Percentiles rank a stretch among this genome's conserved stretches.
Conservation (phyloP, 2,797 vertebrate species). For the Lates japonicus region DNA sequence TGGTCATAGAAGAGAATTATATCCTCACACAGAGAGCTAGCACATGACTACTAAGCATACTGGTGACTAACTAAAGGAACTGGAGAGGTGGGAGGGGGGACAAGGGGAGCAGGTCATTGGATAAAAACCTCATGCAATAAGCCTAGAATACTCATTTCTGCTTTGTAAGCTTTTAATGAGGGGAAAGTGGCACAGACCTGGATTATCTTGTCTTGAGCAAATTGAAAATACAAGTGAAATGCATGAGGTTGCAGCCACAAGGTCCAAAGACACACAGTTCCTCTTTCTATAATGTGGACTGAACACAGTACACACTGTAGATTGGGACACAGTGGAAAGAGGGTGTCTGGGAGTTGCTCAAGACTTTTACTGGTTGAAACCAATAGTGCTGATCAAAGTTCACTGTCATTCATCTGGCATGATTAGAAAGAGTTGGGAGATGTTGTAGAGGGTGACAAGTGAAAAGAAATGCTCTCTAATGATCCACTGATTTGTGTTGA, state of each 20-base stretch:
- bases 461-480: not conserved
- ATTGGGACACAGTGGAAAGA: not conserved
- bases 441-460: not conserved
- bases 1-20: conserved; percentile 67
- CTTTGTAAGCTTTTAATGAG: not conserved
- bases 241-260: not conserved
- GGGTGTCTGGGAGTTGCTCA: not conserved
- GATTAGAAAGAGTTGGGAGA: not conserved
- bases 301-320: not conserved
- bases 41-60: conserved; percentile 80
- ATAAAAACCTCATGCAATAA: conserved; percentile 32
- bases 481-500: not conserved
- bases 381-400: conserved; percentile 31
- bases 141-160: conserved; percentile 8
- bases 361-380: conserved; percentile 1
- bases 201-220: not conserved
- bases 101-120: not conserved
- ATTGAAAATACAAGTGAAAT: conserved; percentile 8
- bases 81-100: not conserved
- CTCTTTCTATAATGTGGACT: not conserved
- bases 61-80: conserved; percentile 64
- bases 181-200: not conserved
- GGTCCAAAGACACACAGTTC: conserved; percentile 29
- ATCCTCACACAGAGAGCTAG: conserved; percentile 61
- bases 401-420: not conserved